Evolutionary conservation across 1,140 invertebrate species (phyloP), one percentile per base, ranked within the genome.

Genomic region (Holotrichia oblita): DNA sequence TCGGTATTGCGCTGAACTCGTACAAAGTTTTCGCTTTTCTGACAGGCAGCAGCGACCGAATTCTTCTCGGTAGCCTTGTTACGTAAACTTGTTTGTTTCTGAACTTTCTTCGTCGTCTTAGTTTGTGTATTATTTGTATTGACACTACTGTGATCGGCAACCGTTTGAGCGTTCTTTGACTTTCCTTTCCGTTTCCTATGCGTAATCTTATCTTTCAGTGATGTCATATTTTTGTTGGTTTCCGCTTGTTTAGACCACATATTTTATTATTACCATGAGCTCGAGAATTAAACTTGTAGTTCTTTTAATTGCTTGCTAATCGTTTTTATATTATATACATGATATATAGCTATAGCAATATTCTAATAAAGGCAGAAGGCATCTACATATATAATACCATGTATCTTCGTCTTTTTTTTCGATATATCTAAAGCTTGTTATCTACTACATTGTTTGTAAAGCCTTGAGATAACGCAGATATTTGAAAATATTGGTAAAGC

Each of bases 231-330:
- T 78, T 81, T 83, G 78, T 80, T 78, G 74, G 78, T 77, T 80
- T 83, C 83, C 82, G 83, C 81, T 79, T 85, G 83, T 75, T 84
- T 84, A 61, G 84, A 85, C 83, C 83, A 85, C 84, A 85, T 85
- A 64, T 12, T 64, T 64, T 64, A 64, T 61, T 61, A 61, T 61
- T 61, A 61, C 9, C 61, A 64, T 64, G 17, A 64, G n/a, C 4
- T 64, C 17, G 17, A 27, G 20, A 64, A 6, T 64, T 20, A 64
- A 64, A 22, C 10, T 64, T 12, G 8, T 20, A 64, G 61, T 22
- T 22, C 61, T 64, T 27, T 64, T 22, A 64, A 24, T 22, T 17
- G 4, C 6, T 59, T 4, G 12, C 12, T 8, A 10, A 2, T 22
- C 10, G n/a, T 64, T 64, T 64, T 12, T 27, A 64, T 22, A 27